Percentiles rank a stretch among this genome's conserved stretches.
Evolutionary conservation across 2,113 vertebrate species (phyloP).

Genomic region (Cottus gobio): DNA sequence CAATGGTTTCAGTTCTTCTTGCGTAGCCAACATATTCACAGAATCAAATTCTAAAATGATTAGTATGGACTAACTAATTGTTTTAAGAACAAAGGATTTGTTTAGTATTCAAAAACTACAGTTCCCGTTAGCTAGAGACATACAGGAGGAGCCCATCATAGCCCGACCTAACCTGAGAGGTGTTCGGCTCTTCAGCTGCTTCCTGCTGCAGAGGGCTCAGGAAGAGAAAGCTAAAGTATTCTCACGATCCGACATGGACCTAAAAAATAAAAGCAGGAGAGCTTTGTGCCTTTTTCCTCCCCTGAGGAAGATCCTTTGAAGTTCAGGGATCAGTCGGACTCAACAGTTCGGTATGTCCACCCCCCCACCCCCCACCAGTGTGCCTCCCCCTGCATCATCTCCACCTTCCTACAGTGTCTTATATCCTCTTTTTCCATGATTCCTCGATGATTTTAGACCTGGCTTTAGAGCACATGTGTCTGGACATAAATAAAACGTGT

Average conservation of each 20-base stretch:
- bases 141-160: neutral
- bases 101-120: neutral
- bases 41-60: neutral
- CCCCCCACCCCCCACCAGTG: neutral
- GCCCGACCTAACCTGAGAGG: neutral
- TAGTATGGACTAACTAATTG: neutral
- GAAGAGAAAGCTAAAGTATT: slow-evolving; percentile 9
- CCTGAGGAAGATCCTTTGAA: slow-evolving; percentile 72
- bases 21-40: no score
- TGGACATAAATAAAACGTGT: slow-evolving; percentile 9
- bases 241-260: slow-evolving; percentile 23
- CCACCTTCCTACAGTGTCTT: slow-evolving; percentile 22
- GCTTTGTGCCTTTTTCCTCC: slow-evolving; percentile 6
- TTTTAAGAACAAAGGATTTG: neutral
- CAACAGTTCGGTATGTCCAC: slow-evolving; percentile 52
- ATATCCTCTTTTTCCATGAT: slow-evolving; percentile 19
- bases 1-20: no score
- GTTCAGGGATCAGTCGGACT: slow-evolving; percentile 67
- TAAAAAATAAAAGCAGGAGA: slow-evolving; percentile 30
- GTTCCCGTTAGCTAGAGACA: neutral
- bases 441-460: neutral
- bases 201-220: neutral
- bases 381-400: slow-evolving; percentile 35
- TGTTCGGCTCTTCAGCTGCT: neutral
- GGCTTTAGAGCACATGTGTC: neutral